Base-by-base conservation (phyloP, 2,888 invertebrate genomes). In the Phengaris arion region DNA sequence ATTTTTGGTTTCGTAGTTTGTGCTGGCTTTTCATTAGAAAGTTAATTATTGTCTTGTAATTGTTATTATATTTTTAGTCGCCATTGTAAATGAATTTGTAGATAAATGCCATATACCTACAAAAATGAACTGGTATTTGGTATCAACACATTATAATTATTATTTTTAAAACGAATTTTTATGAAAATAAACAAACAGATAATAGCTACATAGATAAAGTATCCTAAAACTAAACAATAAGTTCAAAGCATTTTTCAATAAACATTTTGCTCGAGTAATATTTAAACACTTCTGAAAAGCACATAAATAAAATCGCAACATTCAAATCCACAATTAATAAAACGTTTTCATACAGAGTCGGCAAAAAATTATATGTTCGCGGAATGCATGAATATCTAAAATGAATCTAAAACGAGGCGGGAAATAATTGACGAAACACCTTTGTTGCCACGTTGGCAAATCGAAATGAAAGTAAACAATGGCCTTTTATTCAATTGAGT, bases 401-500 rank as follows among this genome's bases (percentile, higher is more conserved):
- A 64, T 64, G 35, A 64, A 64, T 64, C 64, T 64, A 72, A 72
- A 72, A 52, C 72, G 52, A 22, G 7, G 75, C 59, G 76, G 76
- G 74, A 75, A 77, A 80, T 81, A 81, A 83, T 84, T 83, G 85
- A 82, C 85, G 80, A 81, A 85, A 86, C 81, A 87, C 87, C 86
- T 86, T 86, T 88, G 87, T 87, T 87, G 84, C 85, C 83, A 83
- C 84, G 84, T 88, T 85, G 82, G 82, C 87, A 88, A 89, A 89
- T 85, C 88, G 86, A 89, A 89, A 90, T 86, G 86, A 85, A 87
- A 89, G 89, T 85, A 89, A 86, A 87, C 89, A 88, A 87, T 89
- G 89, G 86, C 87, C 85, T 89, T 90, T 89, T 89, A 90, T 90
- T 88, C 88, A 91, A 91, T 90, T 89, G 89, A 91, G 89, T 90